These are phyloP conservation scores for Monochamus saltuarius DNA, from an alignment of 1,140 invertebrate genomes.

Conservation along the genomic window DNA sequence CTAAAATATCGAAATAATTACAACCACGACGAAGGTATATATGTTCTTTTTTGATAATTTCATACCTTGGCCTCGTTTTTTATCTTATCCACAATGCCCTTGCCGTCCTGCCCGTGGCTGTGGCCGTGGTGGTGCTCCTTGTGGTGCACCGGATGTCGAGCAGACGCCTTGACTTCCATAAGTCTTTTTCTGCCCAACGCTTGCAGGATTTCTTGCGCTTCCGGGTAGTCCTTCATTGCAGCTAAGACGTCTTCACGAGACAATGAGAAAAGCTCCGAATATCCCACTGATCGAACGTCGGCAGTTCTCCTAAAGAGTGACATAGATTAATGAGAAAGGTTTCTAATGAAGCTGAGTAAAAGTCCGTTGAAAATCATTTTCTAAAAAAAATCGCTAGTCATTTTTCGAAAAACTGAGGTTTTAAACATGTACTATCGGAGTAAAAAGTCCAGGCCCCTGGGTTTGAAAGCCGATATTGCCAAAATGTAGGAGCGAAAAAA, in stretches of 20 bases:
- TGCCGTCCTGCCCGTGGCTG: constrained; percentile 27
- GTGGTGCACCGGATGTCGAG: constrained; percentile 51
- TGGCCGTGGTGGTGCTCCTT: constrained; percentile 39
- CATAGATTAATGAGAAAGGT: background rate
- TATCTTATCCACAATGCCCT: constrained; percentile 79
- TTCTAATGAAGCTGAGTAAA: background rate
- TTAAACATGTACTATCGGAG: too few species aligned
- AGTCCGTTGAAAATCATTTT: background rate
- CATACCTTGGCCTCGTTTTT: constrained; percentile 78
- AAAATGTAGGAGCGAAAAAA: too few species aligned
- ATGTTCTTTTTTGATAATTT: constrained; percentile 17
- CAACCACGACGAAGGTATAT: too few species aligned
- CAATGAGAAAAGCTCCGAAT: constrained; percentile 92
- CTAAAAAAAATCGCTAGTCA: too few species aligned
- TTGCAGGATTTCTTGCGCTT: constrained; percentile 91
- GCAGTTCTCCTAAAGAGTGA: constrained; percentile 78
- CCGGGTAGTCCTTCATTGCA: constrained; percentile 95
- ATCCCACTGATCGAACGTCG: constrained; percentile 93
- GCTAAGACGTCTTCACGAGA: constrained; percentile 92
- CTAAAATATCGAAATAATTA: too few species aligned
- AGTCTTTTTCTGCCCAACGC: constrained; percentile 81
- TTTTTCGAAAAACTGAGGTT: too few species aligned
- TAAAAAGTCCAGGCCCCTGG: too few species aligned
- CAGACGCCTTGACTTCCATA: constrained; percentile 71
- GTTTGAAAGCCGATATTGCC: too few species aligned